Evolutionary conservation across 2,888 invertebrate species (phyloP), one percentile per base, ranked within the genome.

Genomic region (Lepidocyrtoides sp.): DNA sequence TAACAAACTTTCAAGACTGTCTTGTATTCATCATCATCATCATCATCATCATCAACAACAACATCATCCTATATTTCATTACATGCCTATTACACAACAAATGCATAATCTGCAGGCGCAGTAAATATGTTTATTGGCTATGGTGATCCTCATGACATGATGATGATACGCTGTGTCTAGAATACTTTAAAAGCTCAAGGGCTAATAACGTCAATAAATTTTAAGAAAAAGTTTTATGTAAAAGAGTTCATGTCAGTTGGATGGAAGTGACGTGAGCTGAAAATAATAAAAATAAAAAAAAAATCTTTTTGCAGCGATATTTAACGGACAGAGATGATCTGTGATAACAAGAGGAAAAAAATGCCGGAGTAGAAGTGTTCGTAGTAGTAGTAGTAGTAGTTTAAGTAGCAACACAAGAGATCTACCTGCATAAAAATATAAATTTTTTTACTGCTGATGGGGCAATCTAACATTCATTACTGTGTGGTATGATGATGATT

Each of bases 161-260:
- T 82, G 88, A 82, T 89, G 89, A 81, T 79, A 79, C 69, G 88
- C 4, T 54, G 48, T 87, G 81, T 23, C 54, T 77, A 54, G 82
- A 82, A 89, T 57, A 89, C 82, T 72, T 82, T 89, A 82, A 72
- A 41, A 72, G 72, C 89, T 82, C 89, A 89, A 89, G 82, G 89
- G 82, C 75, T 88, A 36, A 87, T 26, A 63, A 69, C 81, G 88
- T 23, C 57, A 72, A 89, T 63, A 81, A 81, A 81, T 51, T 54
- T 51, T 44, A 51, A 7, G 48, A 2, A 75, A 75, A 75, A 48
- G 41, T 44, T 66, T 66, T 66, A 36, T 72, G 41, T 12, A 72
- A 41, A 72, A 12, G 41, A 41, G 72, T 44, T 44, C n/a, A 29
- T 48, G 14, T 75, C 20, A 41, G 69, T 75, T 87, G 48, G 79